Evolutionary conservation across 1,140 invertebrate species (phyloP), one percentile per base, ranked within the genome.

Genomic region (Megathymus violae): DNA sequence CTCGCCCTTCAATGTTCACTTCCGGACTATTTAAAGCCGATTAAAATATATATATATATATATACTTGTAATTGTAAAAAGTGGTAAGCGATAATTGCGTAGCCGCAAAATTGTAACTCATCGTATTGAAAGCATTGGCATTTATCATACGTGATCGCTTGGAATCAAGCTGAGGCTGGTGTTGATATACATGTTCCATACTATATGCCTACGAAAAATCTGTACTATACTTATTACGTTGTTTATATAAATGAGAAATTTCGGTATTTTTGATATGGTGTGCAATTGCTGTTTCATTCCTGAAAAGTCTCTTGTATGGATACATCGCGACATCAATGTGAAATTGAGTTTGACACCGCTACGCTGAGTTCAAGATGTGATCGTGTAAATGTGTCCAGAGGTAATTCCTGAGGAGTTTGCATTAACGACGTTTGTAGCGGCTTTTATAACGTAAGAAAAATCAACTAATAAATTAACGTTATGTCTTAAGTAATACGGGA

Each of bases 11-110:
- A 67, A 59, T 44, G 59, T 25, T 61, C 65, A 71, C 72, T 86
- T 84, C 81, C 83, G 81, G 83, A 71, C 56, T 69, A 75, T 82
- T 85, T 80, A 81, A 82, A 76, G 80, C 80, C 78, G 71, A 77
- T 80, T 78, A 75, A 79, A 75, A 71, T 80, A 78, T 81, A 83
- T 76, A 66, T 66, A 40, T 54, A 56, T 36, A 16, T 22, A 62
- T 38, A 41, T 36, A 9, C 19, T n/a, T n/a, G n/a, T n/a, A n/a
- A n/a, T n/a, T n/a, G n/a, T n/a, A 15, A 16, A 27, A 58, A 50
- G 64, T 60, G 54, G 43, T 46, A 16, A 17, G 36, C 13, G 19
- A 38, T 16, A 50, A 41, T 61, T 50, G 44, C 34, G 34, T 41
- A 67, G 63, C 64, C 44, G 69, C 74, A 78, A 82, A 31, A 78